These are phyloP conservation scores for Cynocephalus volans DNA, from an alignment of 2,113 vertebrate species.

Conservation along the genomic window DNA sequence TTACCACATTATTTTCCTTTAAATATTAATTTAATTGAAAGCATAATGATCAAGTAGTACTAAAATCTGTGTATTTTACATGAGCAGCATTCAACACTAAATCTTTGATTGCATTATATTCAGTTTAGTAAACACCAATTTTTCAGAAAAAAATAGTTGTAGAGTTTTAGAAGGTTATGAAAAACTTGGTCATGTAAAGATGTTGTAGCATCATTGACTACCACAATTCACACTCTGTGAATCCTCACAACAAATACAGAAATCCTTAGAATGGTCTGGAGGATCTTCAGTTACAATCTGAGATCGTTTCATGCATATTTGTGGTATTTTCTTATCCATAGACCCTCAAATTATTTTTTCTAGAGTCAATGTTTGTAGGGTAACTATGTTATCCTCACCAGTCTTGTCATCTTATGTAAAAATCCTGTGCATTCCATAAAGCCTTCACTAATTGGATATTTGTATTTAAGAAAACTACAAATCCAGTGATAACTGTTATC, in stretches of 20 bases:
- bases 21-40: background rate
- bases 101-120: background rate
- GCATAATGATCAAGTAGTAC: background rate
- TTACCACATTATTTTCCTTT: background rate
- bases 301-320: background rate
- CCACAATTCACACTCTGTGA: background rate
- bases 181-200: background rate
- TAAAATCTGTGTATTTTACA: background rate
- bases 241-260: background rate
- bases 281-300: background rate
- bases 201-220: background rate
- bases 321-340: background rate
- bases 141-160: background rate
- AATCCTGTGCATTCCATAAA: background rate
- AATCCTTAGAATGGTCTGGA: background rate
- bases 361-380: background rate
- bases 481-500: background rate
- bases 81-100: background rate
- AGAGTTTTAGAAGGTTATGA: background rate
- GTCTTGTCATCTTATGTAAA: background rate
- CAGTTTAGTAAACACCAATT: background rate
- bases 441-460: background rate
- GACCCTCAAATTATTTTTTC: background rate
- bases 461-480: background rate
- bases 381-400: background rate